phyloP scores from a whole-genome alignment of 2,888 invertebrate genomes.

The Parthenolecanium corni region DNA sequence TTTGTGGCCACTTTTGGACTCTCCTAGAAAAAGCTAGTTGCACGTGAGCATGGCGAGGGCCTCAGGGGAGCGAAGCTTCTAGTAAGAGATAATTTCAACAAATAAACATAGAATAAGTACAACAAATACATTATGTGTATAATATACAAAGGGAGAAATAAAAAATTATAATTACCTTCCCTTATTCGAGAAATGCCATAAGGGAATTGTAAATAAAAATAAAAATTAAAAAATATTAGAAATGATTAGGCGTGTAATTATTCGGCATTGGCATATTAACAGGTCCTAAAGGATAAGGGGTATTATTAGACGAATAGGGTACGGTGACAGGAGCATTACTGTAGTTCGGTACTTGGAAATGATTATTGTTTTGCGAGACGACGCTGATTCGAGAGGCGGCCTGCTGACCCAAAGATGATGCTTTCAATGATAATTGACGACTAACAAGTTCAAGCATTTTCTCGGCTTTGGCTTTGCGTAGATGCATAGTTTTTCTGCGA shows the following conservation, averaged over 20 bases:
- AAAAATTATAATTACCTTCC: no score
- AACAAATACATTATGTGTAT: no score
- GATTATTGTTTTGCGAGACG: not conserved
- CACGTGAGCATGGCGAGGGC: no score
- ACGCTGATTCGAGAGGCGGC: not conserved
- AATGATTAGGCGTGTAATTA: slow-evolving; percentile 7
- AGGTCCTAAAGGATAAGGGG: slow-evolving; percentile 18
- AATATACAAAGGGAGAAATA: no score
- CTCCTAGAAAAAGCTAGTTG: no score
- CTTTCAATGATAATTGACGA: slow-evolving; percentile 33
- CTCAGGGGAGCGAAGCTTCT: no score
- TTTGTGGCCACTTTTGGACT: no score
- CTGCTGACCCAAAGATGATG: not conserved
- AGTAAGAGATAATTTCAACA: no score
- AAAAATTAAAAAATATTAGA: not conserved
- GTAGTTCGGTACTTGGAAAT: slow-evolving; percentile 12
- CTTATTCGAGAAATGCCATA: no score
- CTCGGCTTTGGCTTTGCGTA: slow-evolving; percentile 81
- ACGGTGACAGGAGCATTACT: slow-evolving; percentile 15
- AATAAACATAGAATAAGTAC: no score
- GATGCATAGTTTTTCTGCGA: slow-evolving; percentile 62
- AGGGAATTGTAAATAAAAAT: no score
- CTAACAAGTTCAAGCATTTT: slow-evolving; percentile 70
- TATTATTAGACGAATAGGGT: not conserved
- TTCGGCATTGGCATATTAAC: slow-evolving; percentile 22